Evolutionary conservation across 2,113 vertebrate species (phyloP).

Genomic region (Cromileptes altivelis): DNA sequence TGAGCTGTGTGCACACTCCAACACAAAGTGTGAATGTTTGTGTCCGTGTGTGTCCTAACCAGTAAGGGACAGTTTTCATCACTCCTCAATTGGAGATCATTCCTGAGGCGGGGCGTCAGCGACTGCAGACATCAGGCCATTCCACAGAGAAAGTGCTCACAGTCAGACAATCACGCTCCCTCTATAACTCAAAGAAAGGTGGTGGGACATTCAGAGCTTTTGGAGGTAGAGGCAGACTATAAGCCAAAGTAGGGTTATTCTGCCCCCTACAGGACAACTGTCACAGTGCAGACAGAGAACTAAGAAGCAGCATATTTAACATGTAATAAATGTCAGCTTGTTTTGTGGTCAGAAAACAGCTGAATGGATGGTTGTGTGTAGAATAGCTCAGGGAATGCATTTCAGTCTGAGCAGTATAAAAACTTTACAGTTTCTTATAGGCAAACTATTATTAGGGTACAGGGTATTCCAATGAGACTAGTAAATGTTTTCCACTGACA

Average conservation of each 20-base stretch:
- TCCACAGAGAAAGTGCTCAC: constrained; percentile 27
- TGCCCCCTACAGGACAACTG: constrained; percentile 56
- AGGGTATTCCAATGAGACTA: background rate
- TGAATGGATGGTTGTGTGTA: constrained; percentile 11
- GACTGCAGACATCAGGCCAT: constrained; percentile 46
- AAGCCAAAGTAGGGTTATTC: constrained; percentile 6
- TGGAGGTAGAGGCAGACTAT: accelerated
- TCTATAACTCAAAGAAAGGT: background rate
- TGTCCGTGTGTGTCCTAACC: constrained; percentile 7
- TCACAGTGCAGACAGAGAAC: background rate
- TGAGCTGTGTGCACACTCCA: background rate
- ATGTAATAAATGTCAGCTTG: background rate
- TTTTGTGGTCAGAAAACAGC: background rate
- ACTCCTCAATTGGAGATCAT: constrained; percentile 70
- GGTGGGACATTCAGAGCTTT: no score
- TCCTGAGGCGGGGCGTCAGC: constrained; percentile 53
- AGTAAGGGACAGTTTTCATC: constrained; percentile 67
- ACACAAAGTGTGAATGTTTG: constrained; percentile 42
- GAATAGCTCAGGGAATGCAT: background rate
- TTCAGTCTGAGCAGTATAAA: constrained; percentile 19
- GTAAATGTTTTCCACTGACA: background rate
- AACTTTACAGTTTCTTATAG: constrained; percentile 9
- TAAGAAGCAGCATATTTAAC: background rate
- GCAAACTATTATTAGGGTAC: constrained; percentile 29
- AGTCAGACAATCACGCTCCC: constrained; percentile 9